phyloP scores from a whole-genome alignment of 1,140 invertebrate genomes.

The Harpegnathos saltator region DNA sequence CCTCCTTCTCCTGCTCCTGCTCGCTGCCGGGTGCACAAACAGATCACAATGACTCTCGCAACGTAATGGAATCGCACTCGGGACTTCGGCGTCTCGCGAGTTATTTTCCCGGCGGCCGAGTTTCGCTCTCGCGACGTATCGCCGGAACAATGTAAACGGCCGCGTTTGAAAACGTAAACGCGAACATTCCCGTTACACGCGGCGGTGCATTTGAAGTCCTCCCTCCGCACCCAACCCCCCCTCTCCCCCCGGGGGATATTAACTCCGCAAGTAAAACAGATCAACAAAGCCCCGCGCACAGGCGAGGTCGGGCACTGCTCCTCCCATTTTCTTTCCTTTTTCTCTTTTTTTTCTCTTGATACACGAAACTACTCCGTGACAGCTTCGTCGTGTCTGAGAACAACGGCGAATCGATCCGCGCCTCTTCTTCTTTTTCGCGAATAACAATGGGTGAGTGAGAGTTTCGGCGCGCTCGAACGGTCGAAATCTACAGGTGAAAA shows the following conservation, averaged over 20 bases:
- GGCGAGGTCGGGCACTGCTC: too few relatives aligned
- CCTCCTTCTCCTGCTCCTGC: too few relatives aligned
- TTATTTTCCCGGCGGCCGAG: neutral
- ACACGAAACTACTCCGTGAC: too few relatives aligned
- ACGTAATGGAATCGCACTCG: neutral
- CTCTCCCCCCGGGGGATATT: conserved; percentile 25
- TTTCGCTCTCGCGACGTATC: conserved; percentile 17
- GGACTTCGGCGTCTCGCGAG: neutral
- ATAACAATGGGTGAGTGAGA: too few relatives aligned
- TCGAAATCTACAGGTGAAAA: too few relatives aligned
- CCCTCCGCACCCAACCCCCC: neutral
- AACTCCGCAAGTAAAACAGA: conserved; percentile 46
- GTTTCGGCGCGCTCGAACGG: too few relatives aligned
- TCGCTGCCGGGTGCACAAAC: too few relatives aligned
- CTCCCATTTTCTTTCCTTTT: too few relatives aligned
- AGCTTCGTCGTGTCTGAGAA: too few relatives aligned
- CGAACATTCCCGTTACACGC: conserved; percentile 2
- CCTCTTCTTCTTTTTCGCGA: too few relatives aligned
- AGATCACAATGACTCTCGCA: neutral
- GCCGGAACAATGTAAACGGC: conserved; percentile 18
- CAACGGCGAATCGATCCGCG: too few relatives aligned
- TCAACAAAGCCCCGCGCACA: conserved; percentile 15
- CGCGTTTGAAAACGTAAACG: neutral
- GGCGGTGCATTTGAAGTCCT: neutral
- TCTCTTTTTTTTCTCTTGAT: too few relatives aligned